Conservation (phyloP, 2,797 vertebrate species). For the Oryzias sinensis region DNA sequence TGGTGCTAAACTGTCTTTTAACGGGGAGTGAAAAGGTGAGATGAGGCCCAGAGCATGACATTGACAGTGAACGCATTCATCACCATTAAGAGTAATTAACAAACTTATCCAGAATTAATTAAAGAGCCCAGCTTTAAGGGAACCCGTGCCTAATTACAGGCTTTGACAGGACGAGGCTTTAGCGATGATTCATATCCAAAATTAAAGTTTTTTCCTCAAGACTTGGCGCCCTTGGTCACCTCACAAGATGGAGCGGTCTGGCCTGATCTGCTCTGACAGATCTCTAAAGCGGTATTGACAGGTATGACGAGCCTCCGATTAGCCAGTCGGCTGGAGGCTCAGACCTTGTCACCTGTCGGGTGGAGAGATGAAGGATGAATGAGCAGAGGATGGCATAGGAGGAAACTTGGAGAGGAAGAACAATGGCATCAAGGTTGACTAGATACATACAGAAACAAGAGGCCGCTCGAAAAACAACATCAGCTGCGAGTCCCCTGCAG, state of each 20-base stretch:
- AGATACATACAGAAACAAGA: constrained; percentile 32
- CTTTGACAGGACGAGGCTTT: constrained; percentile 73
- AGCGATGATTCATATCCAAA: constrained; percentile 78
- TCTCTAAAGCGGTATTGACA: constrained; percentile 89
- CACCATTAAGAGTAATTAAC: constrained; percentile 78
- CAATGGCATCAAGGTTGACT: constrained; percentile 21
- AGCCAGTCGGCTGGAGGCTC: constrained; percentile 93
- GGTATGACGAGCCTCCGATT: constrained; percentile 97
- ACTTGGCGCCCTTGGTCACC: constrained; percentile 60
- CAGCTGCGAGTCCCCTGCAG: constrained; percentile 52
- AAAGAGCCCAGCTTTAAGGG: constrained; percentile 71
- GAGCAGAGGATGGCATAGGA: constrained; percentile 52
- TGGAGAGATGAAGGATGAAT: constrained; percentile 86
- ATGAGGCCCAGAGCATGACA: constrained; percentile 39
- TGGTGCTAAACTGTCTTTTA: constrained; percentile 4
- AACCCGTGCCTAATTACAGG: constrained; percentile 72
- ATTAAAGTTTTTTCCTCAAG: constrained; percentile 36
- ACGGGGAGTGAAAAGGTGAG: constrained; percentile 20
- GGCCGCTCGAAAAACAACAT: constrained; percentile 39
- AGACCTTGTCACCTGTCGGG: constrained; percentile 94
- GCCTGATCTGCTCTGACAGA: constrained; percentile 42
- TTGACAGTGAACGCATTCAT: constrained; percentile 71
- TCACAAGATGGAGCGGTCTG: constrained; percentile 31
- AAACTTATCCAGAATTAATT: constrained; percentile 74
- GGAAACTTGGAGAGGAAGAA: constrained; percentile 22